A percentile compares a stretch with the other conserved stretches of the same genome.
These are phyloP conservation scores for Oncorhynchus keta DNA, from an alignment of 2,113 vertebrate genomes.

Conservation along the genomic window DNA sequence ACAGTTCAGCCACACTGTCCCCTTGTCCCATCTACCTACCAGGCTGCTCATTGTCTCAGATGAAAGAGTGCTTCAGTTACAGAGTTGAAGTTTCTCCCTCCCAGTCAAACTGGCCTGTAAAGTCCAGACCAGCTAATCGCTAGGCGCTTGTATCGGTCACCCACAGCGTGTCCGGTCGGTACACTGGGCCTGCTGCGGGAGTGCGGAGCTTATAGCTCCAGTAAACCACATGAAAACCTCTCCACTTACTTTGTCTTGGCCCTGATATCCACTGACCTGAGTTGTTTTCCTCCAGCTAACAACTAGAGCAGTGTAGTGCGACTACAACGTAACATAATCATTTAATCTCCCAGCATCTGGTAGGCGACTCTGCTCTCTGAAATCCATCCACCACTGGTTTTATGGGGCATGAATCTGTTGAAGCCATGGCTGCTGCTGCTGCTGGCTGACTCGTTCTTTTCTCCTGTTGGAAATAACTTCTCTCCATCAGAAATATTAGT, in stretches of 20 bases:
- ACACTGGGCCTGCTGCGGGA: background rate
- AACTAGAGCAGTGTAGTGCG: slow-evolving; percentile 41
- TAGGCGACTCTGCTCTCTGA: slow-evolving; percentile 38
- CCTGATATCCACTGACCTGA: slow-evolving; percentile 44
- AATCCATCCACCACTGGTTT: slow-evolving; percentile 59
- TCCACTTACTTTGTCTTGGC: slow-evolving; percentile 58
- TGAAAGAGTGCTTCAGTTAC: background rate
- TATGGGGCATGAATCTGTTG: slow-evolving; percentile 52
- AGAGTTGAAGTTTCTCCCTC: background rate
- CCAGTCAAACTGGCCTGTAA: slow-evolving; percentile 16
- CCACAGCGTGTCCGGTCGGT: background rate
- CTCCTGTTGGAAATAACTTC: background rate
- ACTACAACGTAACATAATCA: slow-evolving; percentile 64
- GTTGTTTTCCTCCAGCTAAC: slow-evolving; percentile 53
- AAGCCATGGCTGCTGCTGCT: slow-evolving; percentile 29
- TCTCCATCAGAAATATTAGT: background rate
- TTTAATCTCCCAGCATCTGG: slow-evolving; percentile 49
- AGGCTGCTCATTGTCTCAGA: too few relatives aligned
- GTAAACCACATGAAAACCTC: background rate
- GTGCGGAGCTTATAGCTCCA: background rate
- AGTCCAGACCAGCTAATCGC: slow-evolving; percentile 11
- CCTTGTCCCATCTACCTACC: too few relatives aligned
- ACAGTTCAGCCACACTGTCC: too few relatives aligned
- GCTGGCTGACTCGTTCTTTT: background rate
- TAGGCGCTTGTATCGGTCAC: background rate